Conservation (phyloP, 2,797 vertebrate genomes). For the Tympanoctomys barrerae region DNA sequence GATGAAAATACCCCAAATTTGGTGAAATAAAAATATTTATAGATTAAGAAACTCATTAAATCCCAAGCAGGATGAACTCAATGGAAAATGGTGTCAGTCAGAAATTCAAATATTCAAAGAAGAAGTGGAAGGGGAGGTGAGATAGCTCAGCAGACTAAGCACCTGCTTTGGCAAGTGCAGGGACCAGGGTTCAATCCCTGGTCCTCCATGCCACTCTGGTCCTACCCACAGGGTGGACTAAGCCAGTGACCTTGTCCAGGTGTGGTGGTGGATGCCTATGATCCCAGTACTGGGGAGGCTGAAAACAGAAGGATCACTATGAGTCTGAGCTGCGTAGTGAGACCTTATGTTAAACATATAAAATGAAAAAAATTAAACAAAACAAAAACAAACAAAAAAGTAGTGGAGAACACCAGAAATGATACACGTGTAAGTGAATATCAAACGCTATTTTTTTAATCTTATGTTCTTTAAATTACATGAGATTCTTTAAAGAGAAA, state of each 20-base stretch:
- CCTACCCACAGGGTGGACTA: too few relatives aligned
- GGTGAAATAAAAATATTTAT: background rate
- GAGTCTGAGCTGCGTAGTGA: too few relatives aligned
- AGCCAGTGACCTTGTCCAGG: too few relatives aligned
- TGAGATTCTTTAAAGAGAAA: constrained; percentile 10
- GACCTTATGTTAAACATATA: too few relatives aligned
- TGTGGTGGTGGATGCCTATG: too few relatives aligned
- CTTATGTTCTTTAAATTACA: constrained; percentile 20
- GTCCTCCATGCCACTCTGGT: too few relatives aligned
- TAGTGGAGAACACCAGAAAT: constrained; percentile 24
- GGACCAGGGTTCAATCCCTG: too few relatives aligned
- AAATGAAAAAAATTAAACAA: too few relatives aligned
- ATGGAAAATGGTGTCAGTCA: background rate
- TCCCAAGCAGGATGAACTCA: background rate
- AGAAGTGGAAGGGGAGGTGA: background rate
- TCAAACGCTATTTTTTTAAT: background rate
- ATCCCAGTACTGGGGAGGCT: too few relatives aligned
- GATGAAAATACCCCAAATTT: background rate
- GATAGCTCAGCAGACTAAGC: too few relatives aligned
- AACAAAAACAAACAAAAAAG: background rate
- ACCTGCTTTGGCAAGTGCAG: too few relatives aligned
- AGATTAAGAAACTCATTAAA: background rate
- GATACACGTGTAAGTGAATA: background rate
- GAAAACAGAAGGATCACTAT: too few relatives aligned
- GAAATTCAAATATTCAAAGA: constrained; percentile 57